Evolutionary conservation across 1,140 invertebrate genomes (phyloP).

Genomic region (Zaprionus tsacasi): DNA sequence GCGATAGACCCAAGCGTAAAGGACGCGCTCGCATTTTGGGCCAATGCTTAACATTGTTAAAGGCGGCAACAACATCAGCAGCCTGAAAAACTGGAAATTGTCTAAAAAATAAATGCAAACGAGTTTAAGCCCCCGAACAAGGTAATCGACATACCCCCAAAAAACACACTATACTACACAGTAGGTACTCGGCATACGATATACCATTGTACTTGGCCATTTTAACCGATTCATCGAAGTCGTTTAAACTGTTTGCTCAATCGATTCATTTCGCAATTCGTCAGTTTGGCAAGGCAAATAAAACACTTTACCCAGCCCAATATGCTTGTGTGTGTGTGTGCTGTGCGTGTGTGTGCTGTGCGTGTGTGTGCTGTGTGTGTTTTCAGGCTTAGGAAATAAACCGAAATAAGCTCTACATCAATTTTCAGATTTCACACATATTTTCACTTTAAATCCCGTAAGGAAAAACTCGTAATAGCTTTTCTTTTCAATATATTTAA

Average conservation of each 20-base stretch:
- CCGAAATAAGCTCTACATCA: background rate
- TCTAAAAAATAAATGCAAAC: constrained; percentile 47
- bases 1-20: constrained; percentile 23
- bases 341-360: background rate
- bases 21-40: constrained; percentile 15
- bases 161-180: background rate
- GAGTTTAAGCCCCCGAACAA: constrained; percentile 38
- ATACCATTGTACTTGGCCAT: background rate
- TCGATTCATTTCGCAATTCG: constrained; percentile 18
- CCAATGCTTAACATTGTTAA: constrained; percentile 33
- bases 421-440: background rate
- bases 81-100: constrained; percentile 11
- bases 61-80: constrained; percentile 15
- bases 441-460: background rate
- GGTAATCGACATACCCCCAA: background rate
- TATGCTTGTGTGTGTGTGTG: background rate
- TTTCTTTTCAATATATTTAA: background rate
- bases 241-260: constrained; percentile 13
- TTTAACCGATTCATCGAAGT: constrained; percentile 14
- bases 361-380: background rate
- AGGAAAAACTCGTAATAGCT: background rate
- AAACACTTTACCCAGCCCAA: background rate
- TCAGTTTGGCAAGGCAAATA: constrained; percentile 7
- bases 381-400: background rate
- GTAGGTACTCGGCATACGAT: background rate